phyloP scores from a whole-genome alignment of 2,113 vertebrate genomes.

The Ophthalmolycus amberensis region DNA sequence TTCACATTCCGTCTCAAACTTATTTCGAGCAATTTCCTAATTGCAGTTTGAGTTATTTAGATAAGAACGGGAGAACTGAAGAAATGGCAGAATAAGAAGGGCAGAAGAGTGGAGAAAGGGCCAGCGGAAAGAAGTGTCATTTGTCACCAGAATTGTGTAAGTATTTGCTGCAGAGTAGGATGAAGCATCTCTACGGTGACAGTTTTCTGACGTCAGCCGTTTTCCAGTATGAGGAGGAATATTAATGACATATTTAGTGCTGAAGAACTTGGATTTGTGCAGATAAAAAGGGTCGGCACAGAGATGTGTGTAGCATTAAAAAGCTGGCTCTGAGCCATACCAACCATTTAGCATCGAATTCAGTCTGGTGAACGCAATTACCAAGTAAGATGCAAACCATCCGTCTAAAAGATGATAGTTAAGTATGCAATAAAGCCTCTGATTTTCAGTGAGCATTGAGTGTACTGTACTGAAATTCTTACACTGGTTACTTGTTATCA shows the following conservation, averaged over 20 bases:
- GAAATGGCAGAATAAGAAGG: not conserved
- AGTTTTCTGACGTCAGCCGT: slow-evolving; percentile 35
- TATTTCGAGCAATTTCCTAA: not conserved
- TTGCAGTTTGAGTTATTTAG: slow-evolving; percentile 1
- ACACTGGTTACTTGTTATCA: not conserved
- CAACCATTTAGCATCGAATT: slow-evolving; percentile 8
- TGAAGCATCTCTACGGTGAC: slow-evolving; percentile 27
- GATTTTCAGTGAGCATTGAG: not conserved
- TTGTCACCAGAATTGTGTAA: slow-evolving; percentile 45
- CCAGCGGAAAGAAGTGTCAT: slow-evolving; percentile 13
- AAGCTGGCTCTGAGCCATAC: slow-evolving; percentile 8
- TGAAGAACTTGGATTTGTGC: slow-evolving; percentile 11
- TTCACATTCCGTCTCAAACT: slow-evolving; percentile 23
- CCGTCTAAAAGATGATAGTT: slow-evolving; percentile 2
- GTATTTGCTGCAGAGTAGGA: slow-evolving; percentile 39
- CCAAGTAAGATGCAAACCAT: slow-evolving; percentile 19
- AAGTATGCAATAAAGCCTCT: not conserved
- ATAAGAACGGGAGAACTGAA: not conserved
- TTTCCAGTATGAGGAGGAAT: slow-evolving; percentile 40
- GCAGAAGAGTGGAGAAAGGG: not conserved
- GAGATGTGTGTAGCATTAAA: slow-evolving; percentile 13
- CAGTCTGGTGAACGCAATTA: slow-evolving; percentile 12
- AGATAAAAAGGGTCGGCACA: not conserved
- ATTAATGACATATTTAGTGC: slow-evolving; percentile 38
- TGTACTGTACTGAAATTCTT: not conserved